These are phyloP conservation scores for Prosopocoilus inquinatus DNA, from an alignment of 2,888 invertebrate species.

Conservation along the genomic window DNA sequence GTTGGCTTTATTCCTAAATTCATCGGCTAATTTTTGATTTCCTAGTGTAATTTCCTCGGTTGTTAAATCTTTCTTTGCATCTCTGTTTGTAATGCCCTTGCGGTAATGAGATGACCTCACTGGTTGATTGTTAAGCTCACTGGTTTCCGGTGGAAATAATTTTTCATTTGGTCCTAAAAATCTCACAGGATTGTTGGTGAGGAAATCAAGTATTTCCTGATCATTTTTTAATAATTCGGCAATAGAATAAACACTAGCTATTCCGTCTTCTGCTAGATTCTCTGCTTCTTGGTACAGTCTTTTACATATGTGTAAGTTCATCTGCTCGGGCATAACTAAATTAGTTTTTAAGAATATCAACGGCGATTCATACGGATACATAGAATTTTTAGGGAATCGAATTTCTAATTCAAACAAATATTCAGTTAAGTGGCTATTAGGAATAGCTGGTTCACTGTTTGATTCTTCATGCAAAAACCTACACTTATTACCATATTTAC, in stretches of 20 bases:
- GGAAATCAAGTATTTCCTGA: constrained; percentile 61
- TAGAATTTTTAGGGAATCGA: constrained; percentile 66
- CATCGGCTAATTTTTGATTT: constrained; percentile 61
- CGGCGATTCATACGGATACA: constrained; percentile 75
- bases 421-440: constrained; percentile 48
- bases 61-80: constrained; percentile 54
- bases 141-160: constrained; percentile 41
- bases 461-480: constrained; percentile 67
- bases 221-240: constrained; percentile 70
- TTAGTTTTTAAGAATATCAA: constrained; percentile 67
- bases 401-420: constrained; percentile 67
- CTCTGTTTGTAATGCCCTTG: constrained; percentile 59
- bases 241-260: constrained; percentile 70
- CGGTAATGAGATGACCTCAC: constrained; percentile 62
- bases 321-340: constrained; percentile 62
- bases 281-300: constrained; percentile 68
- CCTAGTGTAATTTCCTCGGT: constrained; percentile 58
- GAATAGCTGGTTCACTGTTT: constrained; percentile 40
- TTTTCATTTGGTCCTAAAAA: constrained; percentile 60
- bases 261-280: constrained; percentile 63
- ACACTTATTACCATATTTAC: constrained; percentile 73
- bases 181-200: constrained; percentile 59
- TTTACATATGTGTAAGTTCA: constrained; percentile 65
- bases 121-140: constrained; percentile 30
- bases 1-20: constrained; percentile 60